phyloP scores from a whole-genome alignment of 2,888 invertebrate species.

The Hypercompe scribonia region DNA sequence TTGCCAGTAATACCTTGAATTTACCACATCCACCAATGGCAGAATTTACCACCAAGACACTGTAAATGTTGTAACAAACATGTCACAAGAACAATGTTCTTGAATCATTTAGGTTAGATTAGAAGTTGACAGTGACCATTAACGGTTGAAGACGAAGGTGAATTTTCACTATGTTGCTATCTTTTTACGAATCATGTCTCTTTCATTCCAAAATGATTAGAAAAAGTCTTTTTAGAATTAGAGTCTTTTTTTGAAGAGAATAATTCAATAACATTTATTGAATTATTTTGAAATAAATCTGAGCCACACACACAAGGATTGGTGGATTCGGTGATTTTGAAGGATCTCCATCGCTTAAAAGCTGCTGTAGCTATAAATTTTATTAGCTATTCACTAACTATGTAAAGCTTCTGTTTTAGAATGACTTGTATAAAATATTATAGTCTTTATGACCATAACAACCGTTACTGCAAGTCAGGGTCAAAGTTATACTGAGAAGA shows the following conservation, averaged over 20 bases:
- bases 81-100: no score
- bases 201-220: not conserved
- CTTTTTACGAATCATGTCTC: not conserved
- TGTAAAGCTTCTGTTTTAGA: slow-evolving; percentile 34
- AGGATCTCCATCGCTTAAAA: not conserved
- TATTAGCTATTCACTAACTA: slow-evolving; percentile 42
- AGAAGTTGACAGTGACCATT: no score
- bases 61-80: no score
- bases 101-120: no score
- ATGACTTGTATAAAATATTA: slow-evolving; percentile 30
- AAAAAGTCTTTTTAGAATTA: not conserved
- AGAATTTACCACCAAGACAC: no score
- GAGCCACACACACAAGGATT: not conserved
- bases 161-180: no score
- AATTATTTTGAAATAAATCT: not conserved
- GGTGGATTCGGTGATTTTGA: not conserved
- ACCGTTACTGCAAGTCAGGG: slow-evolving; percentile 40
- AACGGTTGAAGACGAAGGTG: no score
- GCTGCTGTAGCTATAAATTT: slow-evolving; percentile 22
- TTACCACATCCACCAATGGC: no score
- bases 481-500: slow-evolving; percentile 37
- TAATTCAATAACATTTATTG: not conserved
- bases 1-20: no score
- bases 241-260: not conserved
- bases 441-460: slow-evolving; percentile 26